Conservation (phyloP, 2,888 invertebrate genomes). For the Cecidostiba fungosa region DNA sequence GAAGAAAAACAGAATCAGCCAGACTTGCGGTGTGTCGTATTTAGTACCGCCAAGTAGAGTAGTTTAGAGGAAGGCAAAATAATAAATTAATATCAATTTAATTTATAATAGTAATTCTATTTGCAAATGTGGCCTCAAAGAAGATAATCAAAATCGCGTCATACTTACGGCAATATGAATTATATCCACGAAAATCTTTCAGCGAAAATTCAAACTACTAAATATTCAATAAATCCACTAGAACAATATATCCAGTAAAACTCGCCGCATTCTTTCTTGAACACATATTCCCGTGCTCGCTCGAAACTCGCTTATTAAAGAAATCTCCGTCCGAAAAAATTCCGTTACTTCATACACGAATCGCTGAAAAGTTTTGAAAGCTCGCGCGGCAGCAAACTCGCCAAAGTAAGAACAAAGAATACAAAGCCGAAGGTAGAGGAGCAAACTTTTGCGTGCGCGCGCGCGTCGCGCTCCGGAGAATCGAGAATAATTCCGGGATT, state of each 20-base stretch:
- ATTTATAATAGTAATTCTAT: no score
- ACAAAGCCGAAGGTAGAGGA: background rate
- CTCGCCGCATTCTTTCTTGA: background rate
- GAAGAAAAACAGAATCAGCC: no score
- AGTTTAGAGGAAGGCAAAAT: no score
- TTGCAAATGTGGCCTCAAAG: no score
- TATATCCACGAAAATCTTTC: no score
- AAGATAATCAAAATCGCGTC: no score
- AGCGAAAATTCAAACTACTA: no score
- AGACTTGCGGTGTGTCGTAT: no score
- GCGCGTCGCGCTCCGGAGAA: constrained; percentile 8
- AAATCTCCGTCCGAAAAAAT: constrained; percentile 13
- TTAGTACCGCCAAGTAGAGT: no score
- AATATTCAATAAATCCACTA: background rate
- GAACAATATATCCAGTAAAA: no score
- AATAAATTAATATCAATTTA: no score
- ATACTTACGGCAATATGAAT: no score
- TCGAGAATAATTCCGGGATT: constrained; percentile 34
- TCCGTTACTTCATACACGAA: constrained; percentile 21
- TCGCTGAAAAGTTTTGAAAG: constrained; percentile 16
- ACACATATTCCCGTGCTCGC: background rate
- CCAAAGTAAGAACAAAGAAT: constrained; percentile 17
- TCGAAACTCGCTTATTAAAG: background rate
- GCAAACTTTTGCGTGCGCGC: background rate
- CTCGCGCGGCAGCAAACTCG: background rate